Percentiles rank a stretch among this genome's conserved stretches.
phyloP scores from a whole-genome alignment of 2,113 vertebrate genomes.

The Colinus virginianus region DNA sequence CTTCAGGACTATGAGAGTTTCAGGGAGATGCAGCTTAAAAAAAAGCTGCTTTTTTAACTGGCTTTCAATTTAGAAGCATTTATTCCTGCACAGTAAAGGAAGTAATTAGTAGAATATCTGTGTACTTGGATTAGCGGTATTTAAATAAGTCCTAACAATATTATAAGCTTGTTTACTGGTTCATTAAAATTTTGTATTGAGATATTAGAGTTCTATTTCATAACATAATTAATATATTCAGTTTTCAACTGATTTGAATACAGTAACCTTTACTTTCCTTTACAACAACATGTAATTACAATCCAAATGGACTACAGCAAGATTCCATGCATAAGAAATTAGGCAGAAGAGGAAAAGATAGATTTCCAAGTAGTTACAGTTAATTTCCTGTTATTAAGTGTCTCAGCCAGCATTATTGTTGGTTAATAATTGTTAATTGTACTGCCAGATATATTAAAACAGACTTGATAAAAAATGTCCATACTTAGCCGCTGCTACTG shows the following conservation, averaged over 20 bases:
- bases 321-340: slow-evolving; percentile 18
- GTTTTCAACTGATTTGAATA: background rate
- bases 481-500: background rate
- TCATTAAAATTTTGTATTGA: slow-evolving; percentile 30
- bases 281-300: slow-evolving; percentile 3
- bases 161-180: background rate
- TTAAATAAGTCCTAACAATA: background rate
- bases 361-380: slow-evolving; percentile 12
- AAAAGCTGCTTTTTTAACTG: background rate
- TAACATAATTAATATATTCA: background rate
- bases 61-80: background rate
- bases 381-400: slow-evolving; percentile 21
- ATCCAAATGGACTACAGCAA: slow-evolving; percentile 11
- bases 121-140: background rate
- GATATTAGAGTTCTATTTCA: slow-evolving; percentile 44
- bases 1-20: background rate
- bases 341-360: background rate
- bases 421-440: slow-evolving; percentile 54
- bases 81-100: background rate
- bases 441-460: slow-evolving; percentile 13
- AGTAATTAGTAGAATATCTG: background rate
- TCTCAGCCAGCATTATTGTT: background rate
- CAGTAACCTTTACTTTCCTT: background rate
- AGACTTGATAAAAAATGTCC: slow-evolving; percentile 8
- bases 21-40: background rate